Evolutionary conservation across 2,113 vertebrate species (phyloP), one percentile per base, ranked within the genome.

Genomic region (Varanus komodoensis): DNA sequence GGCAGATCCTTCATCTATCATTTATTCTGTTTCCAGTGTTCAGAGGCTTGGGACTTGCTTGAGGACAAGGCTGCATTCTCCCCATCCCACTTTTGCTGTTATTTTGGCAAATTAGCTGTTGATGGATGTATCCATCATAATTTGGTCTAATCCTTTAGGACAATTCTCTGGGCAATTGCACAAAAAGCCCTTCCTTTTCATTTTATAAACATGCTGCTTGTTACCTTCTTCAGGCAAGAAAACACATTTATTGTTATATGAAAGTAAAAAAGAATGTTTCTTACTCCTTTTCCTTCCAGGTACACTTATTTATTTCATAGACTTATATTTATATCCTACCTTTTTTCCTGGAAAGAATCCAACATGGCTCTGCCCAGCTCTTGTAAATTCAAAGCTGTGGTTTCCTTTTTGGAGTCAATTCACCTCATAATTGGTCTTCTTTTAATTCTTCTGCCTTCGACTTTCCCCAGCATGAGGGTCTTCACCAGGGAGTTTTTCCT

Each of bases 71-170:
- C 57, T 88, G 87, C 54, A 81, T 88, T 88, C 84, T 73, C 25
- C n/a, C 27, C 81, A 34, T 75, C 54, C 21, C 88, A 64, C 44
- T 83, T 25, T 71, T 50, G 44, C 64, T 48, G 80, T 21, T 74
- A 82, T 48, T 89, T 64, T 89, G 80, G 69, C 38, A 89, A 64
- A 89, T 89, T 88, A 83, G 54, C 81, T 89, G 69, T 83, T 83
- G 88, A 89, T 83, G 48, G 87, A 82, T 82, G 14, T 82, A 57
- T 80, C 67, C 27, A 38, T 23, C n/a, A 88, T 88, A 29, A 67
- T 83, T 89, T 83, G 75, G 71, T 89, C 38, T 83, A 89, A 64
- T 64, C 27, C 27, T 83, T 74, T 61, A 83, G 80, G 87, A 61
- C 80, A 89, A 48, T 74, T 89, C 69, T 29, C 81, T 50, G 69